Evolutionary conservation across 2,113 vertebrate genomes (phyloP).

Genomic region (Fulica atra): DNA sequence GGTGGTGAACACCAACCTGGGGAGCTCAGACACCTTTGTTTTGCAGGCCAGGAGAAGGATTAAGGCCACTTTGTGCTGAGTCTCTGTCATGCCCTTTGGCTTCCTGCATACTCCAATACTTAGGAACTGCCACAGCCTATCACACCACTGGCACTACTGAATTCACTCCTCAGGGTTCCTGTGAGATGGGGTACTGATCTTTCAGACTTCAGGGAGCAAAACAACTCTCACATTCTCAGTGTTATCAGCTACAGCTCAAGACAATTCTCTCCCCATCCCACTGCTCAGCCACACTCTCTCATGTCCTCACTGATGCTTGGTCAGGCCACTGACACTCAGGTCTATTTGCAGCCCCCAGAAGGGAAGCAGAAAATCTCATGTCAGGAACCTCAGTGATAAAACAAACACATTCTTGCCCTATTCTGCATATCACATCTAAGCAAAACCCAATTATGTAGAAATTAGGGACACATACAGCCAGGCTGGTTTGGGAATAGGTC

Average conservation of each 20-base stretch:
- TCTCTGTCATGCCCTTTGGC: background rate
- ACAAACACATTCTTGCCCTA: background rate
- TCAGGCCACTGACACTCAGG: background rate
- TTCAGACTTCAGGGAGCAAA: background rate
- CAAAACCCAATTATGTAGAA: background rate
- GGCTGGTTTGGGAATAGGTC: conserved; percentile 82
- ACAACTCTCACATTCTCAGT: background rate
- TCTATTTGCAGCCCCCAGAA: background rate
- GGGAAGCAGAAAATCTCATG: background rate
- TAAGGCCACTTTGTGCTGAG: background rate
- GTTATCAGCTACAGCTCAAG: background rate
- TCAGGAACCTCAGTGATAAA: background rate
- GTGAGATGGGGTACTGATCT: background rate
- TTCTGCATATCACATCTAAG: background rate
- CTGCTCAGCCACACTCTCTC: background rate
- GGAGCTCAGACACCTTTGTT: background rate
- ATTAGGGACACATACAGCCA: conserved; percentile 66
- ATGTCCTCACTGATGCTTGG: background rate
- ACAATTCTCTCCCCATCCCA: background rate
- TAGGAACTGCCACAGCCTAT: background rate
- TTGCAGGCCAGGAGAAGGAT: background rate
- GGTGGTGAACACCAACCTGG: background rate
- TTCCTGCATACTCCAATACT: background rate
- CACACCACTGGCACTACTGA: background rate
- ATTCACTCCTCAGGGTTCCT: background rate